A percentile compares a stretch with the other conserved stretches of the same genome.
phyloP scores from a whole-genome alignment of 1,140 invertebrate species.

The Muscidifurax raptorellus region DNA sequence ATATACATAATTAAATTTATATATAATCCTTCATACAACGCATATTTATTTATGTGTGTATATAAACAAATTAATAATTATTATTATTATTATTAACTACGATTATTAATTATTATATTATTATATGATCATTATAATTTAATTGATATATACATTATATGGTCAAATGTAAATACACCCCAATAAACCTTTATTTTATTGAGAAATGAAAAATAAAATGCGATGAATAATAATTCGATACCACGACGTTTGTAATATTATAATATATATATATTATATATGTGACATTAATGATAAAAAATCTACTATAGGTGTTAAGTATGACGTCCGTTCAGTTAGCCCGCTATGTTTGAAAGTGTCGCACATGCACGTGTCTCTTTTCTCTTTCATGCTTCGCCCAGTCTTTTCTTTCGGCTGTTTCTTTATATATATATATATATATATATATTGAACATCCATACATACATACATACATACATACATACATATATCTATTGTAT shows the following conservation, averaged over 20 bases:
- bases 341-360: slow-evolving; percentile 20
- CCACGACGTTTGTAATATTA: slow-evolving; percentile 53
- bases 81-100: slow-evolving; percentile 37
- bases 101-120: slow-evolving; percentile 39
- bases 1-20: slow-evolving; percentile 61
- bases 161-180: slow-evolving; percentile 56
- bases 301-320: slow-evolving; percentile 9
- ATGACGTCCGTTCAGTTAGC: background rate
- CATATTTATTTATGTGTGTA: slow-evolving; percentile 55
- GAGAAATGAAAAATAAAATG: slow-evolving; percentile 36
- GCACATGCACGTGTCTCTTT: background rate
- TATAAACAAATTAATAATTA: slow-evolving; percentile 51
- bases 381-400: background rate
- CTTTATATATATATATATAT: background rate
- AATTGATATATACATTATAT: slow-evolving; percentile 8
- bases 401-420: background rate
- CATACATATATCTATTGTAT: background rate
- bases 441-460: background rate
- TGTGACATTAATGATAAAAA: background rate
- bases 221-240: background rate
- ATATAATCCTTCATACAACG: slow-evolving; percentile 61
- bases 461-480: background rate
- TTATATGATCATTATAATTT: slow-evolving; percentile 8
- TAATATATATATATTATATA: slow-evolving; percentile 42
- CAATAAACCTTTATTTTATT: slow-evolving; percentile 48